These are phyloP conservation scores for Heliornis fulica DNA, from an alignment of 2,113 vertebrate species.

Conservation along the genomic window DNA sequence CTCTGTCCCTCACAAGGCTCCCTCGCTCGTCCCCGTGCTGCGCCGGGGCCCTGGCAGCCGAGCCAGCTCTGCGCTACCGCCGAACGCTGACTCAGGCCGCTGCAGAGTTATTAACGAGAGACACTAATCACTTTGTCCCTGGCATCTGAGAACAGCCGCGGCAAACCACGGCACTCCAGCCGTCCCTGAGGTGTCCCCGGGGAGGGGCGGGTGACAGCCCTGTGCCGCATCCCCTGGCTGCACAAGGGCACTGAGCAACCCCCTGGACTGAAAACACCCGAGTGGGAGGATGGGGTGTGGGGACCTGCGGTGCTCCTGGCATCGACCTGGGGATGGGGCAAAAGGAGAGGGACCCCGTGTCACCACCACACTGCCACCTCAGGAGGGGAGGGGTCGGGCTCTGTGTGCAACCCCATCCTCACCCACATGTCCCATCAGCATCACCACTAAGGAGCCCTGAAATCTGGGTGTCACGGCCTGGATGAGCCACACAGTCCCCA, in stretches of 20 bases:
- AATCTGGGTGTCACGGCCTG: background rate
- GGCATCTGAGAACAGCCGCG: background rate
- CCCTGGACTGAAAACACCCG: accelerated
- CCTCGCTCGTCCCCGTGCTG: accelerated
- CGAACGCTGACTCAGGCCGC: background rate
- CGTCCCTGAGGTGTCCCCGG: accelerated
- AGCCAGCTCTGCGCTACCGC: background rate
- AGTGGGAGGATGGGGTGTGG: accelerated
- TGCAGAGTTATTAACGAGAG: constrained; percentile 34
- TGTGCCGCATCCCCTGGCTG: accelerated
- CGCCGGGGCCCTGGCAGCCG: accelerated
- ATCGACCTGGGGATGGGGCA: background rate
- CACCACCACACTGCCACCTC: background rate
- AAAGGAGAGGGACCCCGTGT: background rate
- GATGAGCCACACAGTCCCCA: background rate
- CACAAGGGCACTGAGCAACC: background rate
- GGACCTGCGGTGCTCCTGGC: accelerated
- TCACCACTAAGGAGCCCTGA: accelerated
- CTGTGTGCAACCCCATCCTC: background rate
- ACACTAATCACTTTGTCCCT: constrained; percentile 40
- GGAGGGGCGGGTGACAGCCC: background rate
- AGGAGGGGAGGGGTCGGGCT: accelerated
- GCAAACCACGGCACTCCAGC: background rate
- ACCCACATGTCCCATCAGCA: background rate
- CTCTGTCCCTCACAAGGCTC: background rate